Conservation (phyloP, 2,888 invertebrate species). For the Microctonus brassicae region DNA sequence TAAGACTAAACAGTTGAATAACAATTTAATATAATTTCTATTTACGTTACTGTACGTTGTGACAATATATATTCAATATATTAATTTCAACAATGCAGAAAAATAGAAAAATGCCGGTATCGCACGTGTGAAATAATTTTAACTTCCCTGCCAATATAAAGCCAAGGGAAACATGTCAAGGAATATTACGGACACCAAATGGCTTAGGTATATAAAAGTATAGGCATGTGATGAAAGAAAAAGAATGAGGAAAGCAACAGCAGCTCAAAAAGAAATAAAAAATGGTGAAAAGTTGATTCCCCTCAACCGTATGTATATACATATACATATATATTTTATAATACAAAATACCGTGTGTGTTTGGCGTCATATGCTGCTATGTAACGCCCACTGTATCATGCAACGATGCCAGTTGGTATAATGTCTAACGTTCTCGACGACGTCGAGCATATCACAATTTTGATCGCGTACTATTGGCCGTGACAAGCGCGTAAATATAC, state of each 20-base stretch:
- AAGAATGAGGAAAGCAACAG: conserved; percentile 8
- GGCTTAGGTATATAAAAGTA: not conserved
- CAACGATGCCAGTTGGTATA: conserved; percentile 32
- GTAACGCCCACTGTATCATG: conserved; percentile 34
- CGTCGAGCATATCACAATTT: conserved; percentile 3
- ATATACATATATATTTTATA: not conserved
- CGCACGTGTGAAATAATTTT: conserved; percentile 10
- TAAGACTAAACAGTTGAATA: no score
- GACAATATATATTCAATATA: not conserved
- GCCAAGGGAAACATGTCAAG: conserved; percentile 9
- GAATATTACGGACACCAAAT: conserved; percentile 28
- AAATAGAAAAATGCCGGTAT: not conserved
- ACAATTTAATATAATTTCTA: no score
- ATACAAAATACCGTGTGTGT: no score
- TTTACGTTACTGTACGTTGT: no score
- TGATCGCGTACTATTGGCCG: not conserved
- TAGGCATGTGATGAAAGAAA: conserved; percentile 5
- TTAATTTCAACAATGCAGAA: not conserved
- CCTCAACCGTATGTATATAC: not conserved
- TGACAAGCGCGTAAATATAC: not conserved
- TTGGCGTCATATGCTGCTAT: conserved; percentile 33
- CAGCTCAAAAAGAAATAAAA: not conserved
- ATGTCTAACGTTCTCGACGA: conserved; percentile 8
- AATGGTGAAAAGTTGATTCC: conserved; percentile 19
- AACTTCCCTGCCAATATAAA: not conserved